Percentiles rank a stretch among this genome's conserved stretches.
These are phyloP conservation scores for Deilephila porcellus DNA, from an alignment of 2,888 invertebrate genomes.

Conservation along the genomic window DNA sequence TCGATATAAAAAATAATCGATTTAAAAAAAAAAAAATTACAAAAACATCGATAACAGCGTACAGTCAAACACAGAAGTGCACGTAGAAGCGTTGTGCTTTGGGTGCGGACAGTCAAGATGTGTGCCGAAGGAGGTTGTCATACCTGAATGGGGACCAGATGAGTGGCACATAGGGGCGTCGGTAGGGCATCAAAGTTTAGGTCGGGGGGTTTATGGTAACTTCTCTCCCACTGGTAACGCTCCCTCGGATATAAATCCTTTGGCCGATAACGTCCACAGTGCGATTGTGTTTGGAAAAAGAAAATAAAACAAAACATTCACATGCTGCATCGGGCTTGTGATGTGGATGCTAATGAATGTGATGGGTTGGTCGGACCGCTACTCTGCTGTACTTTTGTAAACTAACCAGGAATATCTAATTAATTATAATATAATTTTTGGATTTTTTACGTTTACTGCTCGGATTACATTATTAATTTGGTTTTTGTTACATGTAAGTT, in stretches of 20 bases:
- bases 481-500: no score
- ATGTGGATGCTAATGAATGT: constrained; percentile 75
- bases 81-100: constrained; percentile 75
- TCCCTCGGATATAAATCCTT: constrained; percentile 84
- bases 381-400: constrained; percentile 37
- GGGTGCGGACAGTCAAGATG: constrained; percentile 69
- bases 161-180: constrained; percentile 80
- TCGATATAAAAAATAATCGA: constrained; percentile 21
- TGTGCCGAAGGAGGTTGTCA: constrained; percentile 77
- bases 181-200: constrained; percentile 82
- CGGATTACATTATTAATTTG: no score
- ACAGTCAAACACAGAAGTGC: constrained; percentile 59
- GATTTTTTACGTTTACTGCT: neutral
- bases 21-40: constrained; percentile 19
- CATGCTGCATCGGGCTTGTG: constrained; percentile 83
- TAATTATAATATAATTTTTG: constrained; percentile 31
- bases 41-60: constrained; percentile 29
- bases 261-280: constrained; percentile 82
- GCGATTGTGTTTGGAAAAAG: constrained; percentile 84
- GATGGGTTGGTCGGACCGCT: constrained; percentile 61
- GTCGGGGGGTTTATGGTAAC: constrained; percentile 84
- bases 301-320: constrained; percentile 85
- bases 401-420: no score
- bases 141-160: constrained; percentile 84
- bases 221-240: constrained; percentile 89